Base-by-base conservation (phyloP, 2,113 vertebrate species). In the Elanus axillaris region DNA sequence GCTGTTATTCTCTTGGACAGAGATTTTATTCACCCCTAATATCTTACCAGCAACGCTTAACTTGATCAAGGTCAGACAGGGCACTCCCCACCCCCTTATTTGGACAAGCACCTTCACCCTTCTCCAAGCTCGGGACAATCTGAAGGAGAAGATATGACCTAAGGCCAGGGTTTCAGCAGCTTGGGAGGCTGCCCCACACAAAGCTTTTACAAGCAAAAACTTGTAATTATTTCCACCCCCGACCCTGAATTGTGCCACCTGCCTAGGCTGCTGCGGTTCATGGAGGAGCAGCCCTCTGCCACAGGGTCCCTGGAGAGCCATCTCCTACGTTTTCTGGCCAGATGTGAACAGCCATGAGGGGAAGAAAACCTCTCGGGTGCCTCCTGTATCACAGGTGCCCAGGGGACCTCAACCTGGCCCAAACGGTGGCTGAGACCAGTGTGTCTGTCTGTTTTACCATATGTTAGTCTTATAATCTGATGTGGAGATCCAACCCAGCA, bases 371-470 rank as follows among this genome's bases (percentile, higher is more conserved):
- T 40, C 42, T n/a, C 16, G n/a, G 45, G 23, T 82, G 26, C 29
- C 17, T 81, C 36, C 34, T 81, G 58, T 3, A 1, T 23, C 63
- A 59, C 62, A 68, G 55, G 14, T 0, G 0, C 14, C 11, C 19
- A 4, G 8, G 32, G 29, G 5, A 43, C 16, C 10, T 55, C 69
- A 77, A 59, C 14, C 42, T 42, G 25, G 20, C 12, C 2, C 3
- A 26, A 74, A 64, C 0, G 1, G 15, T 40, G 34, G 7, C 55
- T 9, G 18, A 43, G 11, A 40, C 5, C 2, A 3, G 23, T 3
- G 4, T 20, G 15, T 27, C n/a, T 85, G 42, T 20, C 64, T 56
- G 3, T 29, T 90, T 77, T 32, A 74, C 17, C 10, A 5, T 1
- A 4, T 18, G 10, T 18, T 5, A 59, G 7, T 38, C 38, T 64